Evolutionary conservation across 92 coral and sea anemone genomes (phyloP), one percentile per base, ranked within the genome.

Genomic region (Nematostella vectensis): DNA sequence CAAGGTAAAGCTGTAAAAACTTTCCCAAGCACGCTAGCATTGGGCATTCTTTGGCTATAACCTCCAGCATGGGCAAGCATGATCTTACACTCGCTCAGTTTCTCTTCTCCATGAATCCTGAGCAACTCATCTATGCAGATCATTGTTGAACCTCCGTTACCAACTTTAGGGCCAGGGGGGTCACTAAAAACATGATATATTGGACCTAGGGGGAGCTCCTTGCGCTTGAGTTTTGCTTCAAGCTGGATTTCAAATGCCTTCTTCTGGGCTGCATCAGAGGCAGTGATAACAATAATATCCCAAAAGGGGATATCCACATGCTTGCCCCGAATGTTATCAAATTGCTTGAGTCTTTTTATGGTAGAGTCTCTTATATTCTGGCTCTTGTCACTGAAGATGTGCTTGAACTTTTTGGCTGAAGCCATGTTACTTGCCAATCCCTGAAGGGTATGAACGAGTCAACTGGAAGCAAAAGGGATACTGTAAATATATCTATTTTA

Each of bases 51-150:
- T 50, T 83, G 95, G 36, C 98, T 91, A 47, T 77, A 91, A 1
- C 98, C 98, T 13, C 98, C 98, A 2, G 98, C 98, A 38, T 88
- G 95, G n/a, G 85, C 80, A 65, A 91, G 73, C 51, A 91, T 49
- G 3, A 86, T 82, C 42, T 82, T 91, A 47, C 48, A 81, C 18
- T 57, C 47, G 48, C 76, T 68, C 4, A 91, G 61, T 54, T 70
- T 63, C 39, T 91, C 64, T 24, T 67, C 69, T 10, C 83, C 85
- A 62, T 82, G 74, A n/a, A 87, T 50, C 49, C 75, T 68, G n/a
- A 78, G 51, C 25, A 91, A 63, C 54, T 74, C 74, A 12, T 79
- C 88, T 13, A 86, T 57, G 16, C 85, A 73, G 24, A 86, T 85
- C 23, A 91, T 62, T 3, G 91, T 83, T 1, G 98, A 83, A 3